These are phyloP conservation scores for Ectemnius lituratus DNA, from an alignment of 2,888 invertebrate species.

Conservation along the genomic window DNA sequence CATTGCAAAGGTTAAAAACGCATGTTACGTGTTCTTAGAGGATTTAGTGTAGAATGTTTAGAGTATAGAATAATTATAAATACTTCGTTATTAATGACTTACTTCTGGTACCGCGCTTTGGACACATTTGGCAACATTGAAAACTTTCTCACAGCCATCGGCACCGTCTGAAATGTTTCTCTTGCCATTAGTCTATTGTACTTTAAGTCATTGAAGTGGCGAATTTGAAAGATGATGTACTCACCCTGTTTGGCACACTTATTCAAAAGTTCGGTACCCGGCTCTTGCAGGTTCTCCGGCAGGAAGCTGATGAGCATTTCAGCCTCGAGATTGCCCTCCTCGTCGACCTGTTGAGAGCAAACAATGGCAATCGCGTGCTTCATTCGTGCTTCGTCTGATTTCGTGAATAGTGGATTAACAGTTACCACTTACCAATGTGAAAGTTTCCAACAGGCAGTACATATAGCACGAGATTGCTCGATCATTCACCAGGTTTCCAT, in stretches of 20 bases:
- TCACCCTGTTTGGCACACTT: constrained; percentile 62
- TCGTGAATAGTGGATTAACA: neutral
- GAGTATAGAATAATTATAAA: too few species aligned
- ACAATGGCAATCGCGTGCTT: neutral
- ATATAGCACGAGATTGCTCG: constrained; percentile 72
- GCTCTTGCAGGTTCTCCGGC: constrained; percentile 61
- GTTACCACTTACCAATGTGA: constrained; percentile 67
- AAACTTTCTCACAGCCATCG: constrained; percentile 69
- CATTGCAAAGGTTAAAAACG: too few species aligned
- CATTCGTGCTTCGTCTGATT: too few species aligned
- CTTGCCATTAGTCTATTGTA: too few species aligned
- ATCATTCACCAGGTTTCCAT: constrained; percentile 64
- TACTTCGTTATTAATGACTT: constrained; percentile 33
- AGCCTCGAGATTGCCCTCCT: constrained; percentile 67
- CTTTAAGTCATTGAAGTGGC: neutral
- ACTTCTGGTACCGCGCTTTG: constrained; percentile 65
- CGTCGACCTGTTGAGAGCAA: constrained; percentile 64
- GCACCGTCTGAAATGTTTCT: constrained; percentile 56
- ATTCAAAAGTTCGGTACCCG: constrained; percentile 50
- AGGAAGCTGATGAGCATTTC: constrained; percentile 71
- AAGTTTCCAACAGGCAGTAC: constrained; percentile 70
- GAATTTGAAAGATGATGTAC: neutral
- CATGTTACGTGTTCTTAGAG: too few species aligned
- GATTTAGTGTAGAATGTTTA: too few species aligned
- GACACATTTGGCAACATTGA: constrained; percentile 65